Evolutionary conservation across 1,140 invertebrate species (phyloP).

Genomic region (Heliconius congener): DNA sequence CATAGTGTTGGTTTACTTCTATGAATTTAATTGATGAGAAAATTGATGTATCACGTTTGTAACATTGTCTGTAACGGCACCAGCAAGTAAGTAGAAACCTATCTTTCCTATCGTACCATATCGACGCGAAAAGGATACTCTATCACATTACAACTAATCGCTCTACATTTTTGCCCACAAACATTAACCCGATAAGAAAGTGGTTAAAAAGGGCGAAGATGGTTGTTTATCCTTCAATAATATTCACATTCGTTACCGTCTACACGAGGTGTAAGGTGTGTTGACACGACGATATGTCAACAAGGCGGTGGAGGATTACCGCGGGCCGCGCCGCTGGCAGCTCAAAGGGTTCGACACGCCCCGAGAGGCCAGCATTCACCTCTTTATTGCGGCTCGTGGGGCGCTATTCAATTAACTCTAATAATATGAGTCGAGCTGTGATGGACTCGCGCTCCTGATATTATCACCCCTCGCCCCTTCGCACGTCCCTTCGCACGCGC

Average conservation of each 20-base stretch:
- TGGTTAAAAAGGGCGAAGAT: background rate
- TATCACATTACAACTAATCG: background rate
- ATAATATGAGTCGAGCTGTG: slow-evolving; percentile 47
- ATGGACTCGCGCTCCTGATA: slow-evolving; percentile 44
- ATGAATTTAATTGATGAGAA: background rate
- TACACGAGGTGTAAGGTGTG: slow-evolving; percentile 22
- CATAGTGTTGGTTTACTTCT: slow-evolving; percentile 30
- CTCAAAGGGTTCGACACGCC: slow-evolving; percentile 60
- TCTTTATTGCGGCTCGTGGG: slow-evolving; percentile 40
- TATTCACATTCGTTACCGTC: slow-evolving; percentile 25
- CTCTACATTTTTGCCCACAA: slow-evolving; percentile 9
- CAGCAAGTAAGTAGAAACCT: slow-evolving; percentile 43
- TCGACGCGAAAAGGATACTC: background rate
- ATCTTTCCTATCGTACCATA: background rate
- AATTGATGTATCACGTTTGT: slow-evolving; percentile 31
- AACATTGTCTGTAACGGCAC: slow-evolving; percentile 23
- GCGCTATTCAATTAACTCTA: slow-evolving; percentile 49
- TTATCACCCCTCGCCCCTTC: slow-evolving; percentile 33
- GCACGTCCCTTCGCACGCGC: slow-evolving; percentile 11
- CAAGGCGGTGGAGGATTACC: slow-evolving; percentile 48
- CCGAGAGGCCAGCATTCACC: slow-evolving; percentile 40
- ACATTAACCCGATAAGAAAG: slow-evolving; percentile 13
- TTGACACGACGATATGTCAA: slow-evolving; percentile 48
- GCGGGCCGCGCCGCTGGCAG: slow-evolving; percentile 38
- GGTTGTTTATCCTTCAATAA: slow-evolving; percentile 24